Evolutionary conservation across 2,888 invertebrate genomes (phyloP), one percentile per base, ranked within the genome.

Genomic region (Cheilosia variabilis): DNA sequence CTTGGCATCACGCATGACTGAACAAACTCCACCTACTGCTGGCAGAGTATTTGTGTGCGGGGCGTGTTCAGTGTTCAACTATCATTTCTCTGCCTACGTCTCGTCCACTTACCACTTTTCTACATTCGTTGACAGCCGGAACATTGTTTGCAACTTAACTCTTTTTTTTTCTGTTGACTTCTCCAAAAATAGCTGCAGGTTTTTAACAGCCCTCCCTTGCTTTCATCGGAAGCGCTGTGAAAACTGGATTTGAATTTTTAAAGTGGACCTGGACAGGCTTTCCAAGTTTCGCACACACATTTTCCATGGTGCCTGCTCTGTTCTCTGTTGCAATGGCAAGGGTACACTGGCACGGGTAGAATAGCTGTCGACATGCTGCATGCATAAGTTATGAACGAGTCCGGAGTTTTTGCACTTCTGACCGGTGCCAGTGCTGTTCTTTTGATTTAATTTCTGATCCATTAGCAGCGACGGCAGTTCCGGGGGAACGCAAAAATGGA

Each of bases 391-490:
- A 76, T 72, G 81, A 76, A 86, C 43, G 66, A 80, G 75, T 65
- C 34, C 62, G 65, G 71, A 77, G 69, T 86, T 86, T 86, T 80
- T 66, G 76, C 71, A 76, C 41, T 55, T 47, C 65, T 76, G 80
- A 50, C 84, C 60, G 63, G 55, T 71, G 75, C 84, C 60, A 57
- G 60, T 71, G 69, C 19, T 68, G 81, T 81, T 72, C 86, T 81
- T 86, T 86, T 55, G 84, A 76, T 80, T 81, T 81, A 84, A 80
- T 80, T 81, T 81, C 45, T 52, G 58, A 81, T 72, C 86, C 81
- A 86, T 86, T 86, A 81, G 76, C 76, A 77, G 72, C 47, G 80
- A 76, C 72, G 80, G 50, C 34, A 50, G 19, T 17, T 17, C 4
- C 15, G 10, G 65, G 7, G 47, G 37, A 43, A 31, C 9, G 52